These are phyloP conservation scores for Psilopsiagon aymara DNA, from an alignment of 2,113 vertebrate genomes.

Conservation along the genomic window DNA sequence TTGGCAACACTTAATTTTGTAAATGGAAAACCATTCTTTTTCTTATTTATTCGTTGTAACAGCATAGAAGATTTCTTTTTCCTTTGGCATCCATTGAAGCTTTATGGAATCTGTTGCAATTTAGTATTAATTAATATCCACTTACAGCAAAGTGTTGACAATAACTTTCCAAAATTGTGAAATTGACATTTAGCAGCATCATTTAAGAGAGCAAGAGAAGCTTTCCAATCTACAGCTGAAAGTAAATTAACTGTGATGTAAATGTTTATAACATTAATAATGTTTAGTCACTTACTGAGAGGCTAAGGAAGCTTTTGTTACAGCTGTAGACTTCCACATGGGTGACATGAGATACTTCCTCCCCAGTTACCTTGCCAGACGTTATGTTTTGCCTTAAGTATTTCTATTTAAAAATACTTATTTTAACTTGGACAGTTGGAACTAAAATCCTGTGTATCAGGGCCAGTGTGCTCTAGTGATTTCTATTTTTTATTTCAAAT, in stretches of 20 bases:
- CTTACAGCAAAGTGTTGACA: constrained; percentile 55
- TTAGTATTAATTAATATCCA: constrained; percentile 69
- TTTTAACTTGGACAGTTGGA: neutral
- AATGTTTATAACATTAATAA: constrained; percentile 32
- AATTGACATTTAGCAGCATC: constrained; percentile 55
- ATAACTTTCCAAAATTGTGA: constrained; percentile 42
- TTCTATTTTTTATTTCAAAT: neutral
- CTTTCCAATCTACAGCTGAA: constrained; percentile 52
- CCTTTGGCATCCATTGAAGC: neutral
- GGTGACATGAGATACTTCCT: constrained; percentile 52
- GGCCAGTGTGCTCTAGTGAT: neutral
- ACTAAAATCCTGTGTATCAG: neutral
- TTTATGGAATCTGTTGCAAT: constrained; percentile 36
- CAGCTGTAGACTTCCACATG: neutral
- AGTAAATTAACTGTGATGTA: constrained; percentile 42
- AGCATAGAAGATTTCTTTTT: neutral
- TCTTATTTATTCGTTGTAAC: constrained; percentile 18
- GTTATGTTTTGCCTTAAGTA: constrained; percentile 28
- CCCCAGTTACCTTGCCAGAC: constrained; percentile 23
- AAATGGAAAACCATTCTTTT: constrained; percentile 53
- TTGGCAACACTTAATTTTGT: constrained; percentile 31
- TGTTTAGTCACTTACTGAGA: constrained; percentile 18
- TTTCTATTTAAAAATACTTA: constrained; percentile 27
- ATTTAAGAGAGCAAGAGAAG: constrained; percentile 28
- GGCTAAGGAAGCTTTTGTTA: constrained; percentile 39